Percentiles rank a stretch among this genome's conserved stretches.
Evolutionary conservation across 2,797 vertebrate species (phyloP).

Genomic region (Coranthus polyacanthus): DNA sequence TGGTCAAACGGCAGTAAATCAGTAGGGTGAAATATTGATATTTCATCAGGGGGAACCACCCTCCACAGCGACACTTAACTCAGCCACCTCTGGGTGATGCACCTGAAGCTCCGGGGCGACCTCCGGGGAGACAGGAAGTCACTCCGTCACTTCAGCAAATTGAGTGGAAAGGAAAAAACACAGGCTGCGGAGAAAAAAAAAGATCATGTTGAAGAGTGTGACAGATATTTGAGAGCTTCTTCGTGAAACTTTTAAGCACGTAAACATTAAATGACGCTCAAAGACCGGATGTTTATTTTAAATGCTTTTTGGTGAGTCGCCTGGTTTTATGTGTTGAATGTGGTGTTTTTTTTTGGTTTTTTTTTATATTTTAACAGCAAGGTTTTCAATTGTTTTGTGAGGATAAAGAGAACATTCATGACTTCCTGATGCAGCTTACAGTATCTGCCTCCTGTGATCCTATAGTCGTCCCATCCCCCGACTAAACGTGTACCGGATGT

Average conservation of each 20-base stretch:
- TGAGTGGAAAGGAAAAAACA: conserved; percentile 36
- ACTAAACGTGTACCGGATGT: conserved; percentile 79
- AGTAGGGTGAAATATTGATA: conserved; percentile 76
- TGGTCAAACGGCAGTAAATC: conserved; percentile 77
- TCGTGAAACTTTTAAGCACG: too few relatives aligned
- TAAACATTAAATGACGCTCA: too few relatives aligned
- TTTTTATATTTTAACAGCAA: too few relatives aligned
- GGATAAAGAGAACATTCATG: conserved; percentile 19
- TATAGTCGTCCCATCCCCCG: conserved; percentile 50
- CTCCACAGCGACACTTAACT: conserved; percentile 68
- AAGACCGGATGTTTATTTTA: too few relatives aligned
- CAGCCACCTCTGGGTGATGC: conserved; percentile 53
- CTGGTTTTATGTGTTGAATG: too few relatives aligned
- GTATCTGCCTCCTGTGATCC: conserved; percentile 62
- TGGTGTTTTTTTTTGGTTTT: too few relatives aligned
- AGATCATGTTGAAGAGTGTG: too few relatives aligned
- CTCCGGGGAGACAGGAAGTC: conserved; percentile 62
- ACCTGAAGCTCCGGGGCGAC: conserved; percentile 59
- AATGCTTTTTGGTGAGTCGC: too few relatives aligned
- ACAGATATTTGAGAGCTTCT: too few relatives aligned
- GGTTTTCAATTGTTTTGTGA: conserved; percentile 11
- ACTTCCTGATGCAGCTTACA: conserved; percentile 45
- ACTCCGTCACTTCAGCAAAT: conserved; percentile 65
- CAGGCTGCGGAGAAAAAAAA: too few relatives aligned
- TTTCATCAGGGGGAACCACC: conserved; percentile 75